Base-by-base conservation (phyloP, 2,888 invertebrate genomes). In the Rhingia campestris region DNA sequence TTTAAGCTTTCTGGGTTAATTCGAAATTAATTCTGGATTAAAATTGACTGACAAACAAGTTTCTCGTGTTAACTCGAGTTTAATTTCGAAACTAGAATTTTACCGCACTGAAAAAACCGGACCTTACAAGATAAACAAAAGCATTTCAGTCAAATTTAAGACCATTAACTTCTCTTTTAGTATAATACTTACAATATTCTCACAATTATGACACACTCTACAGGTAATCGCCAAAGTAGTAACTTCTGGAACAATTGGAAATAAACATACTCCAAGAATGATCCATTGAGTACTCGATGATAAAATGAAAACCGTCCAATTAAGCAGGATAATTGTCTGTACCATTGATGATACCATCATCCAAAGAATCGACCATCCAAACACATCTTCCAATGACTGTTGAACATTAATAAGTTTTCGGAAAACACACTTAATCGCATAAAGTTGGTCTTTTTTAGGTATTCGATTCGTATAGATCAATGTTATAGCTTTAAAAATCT, bases 131-230 rank as follows among this genome's bases (percentile, higher is more conserved):
- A 22, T 22, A 2, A 22, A 22, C 1, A 22, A 22, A 2, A 22
- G 22, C 22, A 22, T 22, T 22, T 2, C 2, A 22, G 22, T 22
- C 22, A 22, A 22, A 1, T 22, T 22, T 2, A 22, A 1, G 22
- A 22, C 1, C 4, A 9, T 39, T 7, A 10, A 4, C 1, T 39
- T 3, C 4, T 5, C 6, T 6, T 6, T 47, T 3, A 6, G 12
- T n/a, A 47, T n/a, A 63, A 43, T 30, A 69, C 80, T 81, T 51
- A 81, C 81, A 10, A 7, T 39, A 30, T 43, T 47, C 39, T 81
- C 81, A 53, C 75, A 81, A 1, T 63, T 39, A 14, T 75, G 49
- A 30, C 75, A 67, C 4, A 41, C 30, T 4, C 58, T 75, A 35
- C 69, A 81, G 10, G 35, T 10, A n/a, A 9, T 33, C 0, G 14